Evolutionary conservation across 1,140 invertebrate genomes (phyloP), one percentile per base, ranked within the genome.

Genomic region (Lineus longissimus): DNA sequence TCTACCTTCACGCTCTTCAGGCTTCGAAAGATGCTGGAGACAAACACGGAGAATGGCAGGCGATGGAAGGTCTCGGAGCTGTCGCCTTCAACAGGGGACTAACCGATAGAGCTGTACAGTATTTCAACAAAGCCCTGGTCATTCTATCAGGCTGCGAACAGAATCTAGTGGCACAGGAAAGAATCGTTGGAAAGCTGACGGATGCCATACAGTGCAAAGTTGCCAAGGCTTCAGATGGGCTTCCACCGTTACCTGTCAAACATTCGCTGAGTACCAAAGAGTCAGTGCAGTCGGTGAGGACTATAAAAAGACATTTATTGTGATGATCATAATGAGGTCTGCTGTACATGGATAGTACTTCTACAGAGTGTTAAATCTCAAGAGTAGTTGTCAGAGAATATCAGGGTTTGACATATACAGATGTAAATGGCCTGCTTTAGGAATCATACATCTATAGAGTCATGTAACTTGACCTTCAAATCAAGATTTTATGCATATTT

Each of bases 11-110:
- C 69, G 74, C 74, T 19, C 55, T 72, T 1, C 70, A 69, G 43
- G 73, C 73, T 40, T 67, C 73, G 23, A 68, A 70, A 62, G 72
- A 73, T 62, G 63, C 69, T 58, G 74, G 59, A 45, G 73, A 74
- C 59, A 66, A 51, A 11, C 62, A 69, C n/a, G 67, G 65, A 19
- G 65, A 69, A 27, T 76, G 74, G 74, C 74, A 76, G 59, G 68
- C 72, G 0, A 51, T 70, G 19, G 74, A 76, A 57, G 74, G 74
- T 19, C 60, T 73, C 0, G 74, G 73, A 1, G 71, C 67, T 33
- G 73, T 74, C 11, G 64, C 66, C 9, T 76, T 67, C 59, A 66
- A 64, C 45, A 55, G 62, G 36, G 62, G 62, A n/a, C 61, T 67
- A 11, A 23, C 60, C n/a, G 40, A 68, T 11, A 57, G 63, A 19